phyloP scores from a whole-genome alignment of 2,888 invertebrate species.

The Crematogaster levior region DNA sequence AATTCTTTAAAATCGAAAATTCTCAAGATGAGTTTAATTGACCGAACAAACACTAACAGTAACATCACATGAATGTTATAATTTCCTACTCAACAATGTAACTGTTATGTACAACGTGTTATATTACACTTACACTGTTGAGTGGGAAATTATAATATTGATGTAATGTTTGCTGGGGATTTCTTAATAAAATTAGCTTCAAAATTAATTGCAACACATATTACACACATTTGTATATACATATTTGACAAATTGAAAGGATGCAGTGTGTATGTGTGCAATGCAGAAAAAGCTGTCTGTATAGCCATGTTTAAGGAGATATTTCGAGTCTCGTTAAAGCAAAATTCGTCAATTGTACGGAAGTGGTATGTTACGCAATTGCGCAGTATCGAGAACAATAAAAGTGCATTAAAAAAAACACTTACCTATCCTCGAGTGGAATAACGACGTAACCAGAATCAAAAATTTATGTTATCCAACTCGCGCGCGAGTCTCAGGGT shows the following conservation, averaged over 20 bases:
- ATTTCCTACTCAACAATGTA: too few relatives aligned
- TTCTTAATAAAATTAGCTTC: neutral
- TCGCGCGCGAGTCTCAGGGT: conserved; percentile 92
- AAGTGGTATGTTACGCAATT: neutral
- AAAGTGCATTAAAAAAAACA: neutral
- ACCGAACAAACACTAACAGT: too few relatives aligned
- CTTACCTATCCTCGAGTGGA: conserved; percentile 15
- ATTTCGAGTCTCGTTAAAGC: neutral
- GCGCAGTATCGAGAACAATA: neutral
- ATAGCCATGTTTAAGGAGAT: too few relatives aligned
- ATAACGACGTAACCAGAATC: conserved; percentile 74
- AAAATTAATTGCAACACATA: neutral
- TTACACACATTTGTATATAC: neutral
- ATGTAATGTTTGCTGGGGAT: too few relatives aligned
- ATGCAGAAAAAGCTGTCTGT: neutral
- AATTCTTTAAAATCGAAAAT: neutral
- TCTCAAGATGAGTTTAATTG: neutral
- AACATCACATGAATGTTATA: too few relatives aligned
- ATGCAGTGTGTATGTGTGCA: too few relatives aligned
- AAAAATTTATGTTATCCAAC: conserved; percentile 95
- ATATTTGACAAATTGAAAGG: too few relatives aligned
- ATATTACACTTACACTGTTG: too few relatives aligned
- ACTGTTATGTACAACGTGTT: too few relatives aligned
- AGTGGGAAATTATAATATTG: too few relatives aligned
- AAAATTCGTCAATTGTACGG: neutral